These are phyloP conservation scores for Pterocles gutturalis DNA, from an alignment of 2,113 vertebrate genomes.

Conservation along the genomic window DNA sequence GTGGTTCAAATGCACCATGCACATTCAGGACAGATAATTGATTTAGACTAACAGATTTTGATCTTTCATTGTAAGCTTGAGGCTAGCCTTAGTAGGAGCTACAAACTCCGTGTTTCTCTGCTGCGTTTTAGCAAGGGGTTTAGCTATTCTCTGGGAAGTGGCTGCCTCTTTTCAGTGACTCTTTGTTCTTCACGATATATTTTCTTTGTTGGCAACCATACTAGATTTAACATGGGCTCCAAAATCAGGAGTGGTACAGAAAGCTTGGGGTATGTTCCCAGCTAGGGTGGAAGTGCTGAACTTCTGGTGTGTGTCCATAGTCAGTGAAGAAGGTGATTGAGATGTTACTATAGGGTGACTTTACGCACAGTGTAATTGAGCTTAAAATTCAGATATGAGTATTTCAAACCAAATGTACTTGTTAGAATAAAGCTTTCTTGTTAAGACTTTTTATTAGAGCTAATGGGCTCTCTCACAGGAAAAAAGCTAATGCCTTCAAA, in stretches of 20 bases:
- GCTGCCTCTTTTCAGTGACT: not conserved
- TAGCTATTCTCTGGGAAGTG: not conserved
- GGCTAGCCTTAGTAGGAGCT: not conserved
- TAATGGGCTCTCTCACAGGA: not conserved
- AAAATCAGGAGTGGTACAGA: not conserved
- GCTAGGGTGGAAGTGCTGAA: not conserved
- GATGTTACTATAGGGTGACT: not conserved
- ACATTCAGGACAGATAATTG: not conserved
- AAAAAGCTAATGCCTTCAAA: not conserved
- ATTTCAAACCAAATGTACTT: not conserved
- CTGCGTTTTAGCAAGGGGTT: not conserved
- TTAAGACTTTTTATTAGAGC: not conserved
- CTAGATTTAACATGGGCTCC: not conserved
- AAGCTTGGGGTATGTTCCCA: not conserved
- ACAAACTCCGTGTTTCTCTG: not conserved
- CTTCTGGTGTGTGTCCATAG: not conserved
- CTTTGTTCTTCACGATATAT: not conserved
- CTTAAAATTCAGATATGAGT: not conserved
- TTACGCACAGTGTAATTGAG: not conserved
- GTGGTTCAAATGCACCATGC: not conserved
- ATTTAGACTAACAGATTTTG: constrained; percentile 19
- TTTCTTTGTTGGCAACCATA: not conserved
- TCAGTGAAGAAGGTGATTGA: not conserved
- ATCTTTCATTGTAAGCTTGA: constrained; percentile 13
- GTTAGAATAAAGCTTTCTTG: not conserved